phyloP scores from a whole-genome alignment of 1,140 invertebrate species.

The Zaprionus ghesquierei region DNA sequence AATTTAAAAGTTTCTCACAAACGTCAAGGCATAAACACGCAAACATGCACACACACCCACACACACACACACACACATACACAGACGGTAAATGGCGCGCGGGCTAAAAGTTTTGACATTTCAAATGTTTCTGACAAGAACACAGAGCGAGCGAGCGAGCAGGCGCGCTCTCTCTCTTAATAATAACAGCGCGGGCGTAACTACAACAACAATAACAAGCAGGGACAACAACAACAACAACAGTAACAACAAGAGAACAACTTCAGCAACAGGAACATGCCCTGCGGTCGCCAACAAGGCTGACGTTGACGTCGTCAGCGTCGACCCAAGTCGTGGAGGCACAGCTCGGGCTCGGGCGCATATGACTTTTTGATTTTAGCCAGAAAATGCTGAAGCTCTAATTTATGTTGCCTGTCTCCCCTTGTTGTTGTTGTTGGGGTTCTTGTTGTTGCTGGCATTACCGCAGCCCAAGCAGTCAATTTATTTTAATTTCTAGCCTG shows the following conservation, averaged over 20 bases:
- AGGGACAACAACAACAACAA: constrained; percentile 5
- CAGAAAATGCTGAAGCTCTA: constrained; percentile 42
- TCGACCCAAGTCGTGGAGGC: too few relatives aligned
- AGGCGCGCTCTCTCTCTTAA: too few relatives aligned
- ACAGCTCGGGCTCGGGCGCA: constrained; percentile 15
- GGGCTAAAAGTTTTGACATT: constrained; percentile 74
- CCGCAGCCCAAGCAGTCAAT: constrained; percentile 72
- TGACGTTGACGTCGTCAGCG: constrained; percentile 52
- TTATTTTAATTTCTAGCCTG: constrained; percentile 76
- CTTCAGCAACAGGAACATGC: constrained; percentile 67
- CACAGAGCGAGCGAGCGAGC: too few relatives aligned
- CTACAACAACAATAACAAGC: constrained; percentile 38
- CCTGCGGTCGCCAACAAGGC: constrained; percentile 54
- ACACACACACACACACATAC: constrained; percentile 4
- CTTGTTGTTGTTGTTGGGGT: constrained; percentile 38
- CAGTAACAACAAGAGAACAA: neutral
- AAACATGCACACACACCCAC: neutral
- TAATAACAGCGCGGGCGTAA: constrained; percentile 67
- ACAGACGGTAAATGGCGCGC: neutral
- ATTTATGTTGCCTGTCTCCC: constrained; percentile 31
- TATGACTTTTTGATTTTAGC: constrained; percentile 73
- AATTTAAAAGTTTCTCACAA: constrained; percentile 57
- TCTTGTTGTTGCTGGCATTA: constrained; percentile 50
- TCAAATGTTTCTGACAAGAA: constrained; percentile 77
- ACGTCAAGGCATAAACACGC: constrained; percentile 18